Evolutionary conservation across 64 coral and sea anemone genomes (phyloP).

Genomic region (Porites lutea): DNA sequence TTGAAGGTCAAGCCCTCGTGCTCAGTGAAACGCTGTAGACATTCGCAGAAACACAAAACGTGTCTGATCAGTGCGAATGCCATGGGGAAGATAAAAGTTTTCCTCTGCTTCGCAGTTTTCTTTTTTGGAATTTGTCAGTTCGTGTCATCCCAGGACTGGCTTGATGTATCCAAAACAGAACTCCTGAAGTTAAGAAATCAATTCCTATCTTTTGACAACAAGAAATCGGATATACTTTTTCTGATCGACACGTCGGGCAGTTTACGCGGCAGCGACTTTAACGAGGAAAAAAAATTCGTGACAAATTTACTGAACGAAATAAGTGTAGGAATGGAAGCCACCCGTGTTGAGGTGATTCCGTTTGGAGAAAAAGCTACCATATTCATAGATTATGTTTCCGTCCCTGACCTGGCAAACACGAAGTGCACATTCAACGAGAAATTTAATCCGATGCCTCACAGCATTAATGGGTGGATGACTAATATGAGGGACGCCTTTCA

Average conservation of each 20-base stretch:
- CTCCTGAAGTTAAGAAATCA: slow-evolving; percentile 61
- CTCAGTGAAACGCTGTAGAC: too few relatives aligned
- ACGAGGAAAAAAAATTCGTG: slow-evolving; percentile 75
- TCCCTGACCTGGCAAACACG: slow-evolving; percentile 2
- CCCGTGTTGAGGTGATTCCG: slow-evolving; percentile 82
- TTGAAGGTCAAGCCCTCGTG: background rate
- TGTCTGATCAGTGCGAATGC: background rate
- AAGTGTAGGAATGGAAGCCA: slow-evolving; percentile 66
- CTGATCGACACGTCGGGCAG: slow-evolving; percentile 88
- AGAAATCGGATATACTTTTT: slow-evolving; percentile 82
- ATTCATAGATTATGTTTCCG: slow-evolving; percentile 72
- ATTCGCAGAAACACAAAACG: background rate
- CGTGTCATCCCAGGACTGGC: slow-evolving; percentile 41
- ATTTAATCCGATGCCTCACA: slow-evolving; percentile 33
- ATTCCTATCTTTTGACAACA: slow-evolving; percentile 25
- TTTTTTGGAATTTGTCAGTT: background rate
- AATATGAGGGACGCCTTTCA: slow-evolving; percentile 80
- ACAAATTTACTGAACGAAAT: slow-evolving; percentile 84
- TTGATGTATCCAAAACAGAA: slow-evolving; percentile 43
- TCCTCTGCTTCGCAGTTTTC: background rate
- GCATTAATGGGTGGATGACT: slow-evolving; percentile 29
- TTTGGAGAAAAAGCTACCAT: background rate
- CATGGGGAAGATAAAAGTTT: slow-evolving; percentile 2
- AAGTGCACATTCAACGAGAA: slow-evolving; percentile 85
- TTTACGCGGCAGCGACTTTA: slow-evolving; percentile 37